phyloP scores from a whole-genome alignment of 1,140 invertebrate genomes.

The Gonatopus flavifemur region DNA sequence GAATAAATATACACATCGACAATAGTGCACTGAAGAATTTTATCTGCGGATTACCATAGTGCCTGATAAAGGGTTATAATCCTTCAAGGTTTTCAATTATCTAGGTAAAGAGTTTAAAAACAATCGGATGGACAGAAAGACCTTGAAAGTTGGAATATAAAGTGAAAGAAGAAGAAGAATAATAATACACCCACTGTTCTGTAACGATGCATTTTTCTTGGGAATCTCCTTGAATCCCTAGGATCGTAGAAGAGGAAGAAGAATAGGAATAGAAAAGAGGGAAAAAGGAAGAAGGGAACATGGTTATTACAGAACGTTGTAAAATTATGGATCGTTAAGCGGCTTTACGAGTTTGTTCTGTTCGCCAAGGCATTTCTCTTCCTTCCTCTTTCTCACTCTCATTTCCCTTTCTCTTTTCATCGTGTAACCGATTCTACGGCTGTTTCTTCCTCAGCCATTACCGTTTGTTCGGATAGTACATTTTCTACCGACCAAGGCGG shows the following conservation, averaged over 20 bases:
- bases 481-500: too few species aligned
- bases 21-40: too few species aligned
- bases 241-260: constrained; percentile 13
- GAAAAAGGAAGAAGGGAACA: constrained; percentile 17
- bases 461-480: too few species aligned
- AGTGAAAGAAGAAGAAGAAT: too few species aligned
- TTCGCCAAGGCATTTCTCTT: constrained; percentile 28
- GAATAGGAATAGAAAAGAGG: constrained; percentile 5
- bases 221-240: constrained; percentile 4
- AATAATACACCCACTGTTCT: constrained; percentile 32
- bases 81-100: too few species aligned
- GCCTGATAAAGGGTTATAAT: too few species aligned
- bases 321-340: constrained; percentile 54
- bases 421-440: constrained; percentile 9
- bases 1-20: too few species aligned
- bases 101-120: too few species aligned
- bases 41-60: too few species aligned
- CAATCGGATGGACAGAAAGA: too few species aligned
- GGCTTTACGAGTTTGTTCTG: constrained; percentile 51
- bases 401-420: constrained; percentile 15
- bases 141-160: too few species aligned
- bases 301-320: constrained; percentile 49
- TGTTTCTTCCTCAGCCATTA: constrained; percentile 8
- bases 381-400: constrained; percentile 12
- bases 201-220: constrained; percentile 19